A percentile compares a stretch with the other conserved stretches of the same genome.
phyloP scores from a whole-genome alignment of 2,113 vertebrate genomes.

The Lanius ludovicianus region DNA sequence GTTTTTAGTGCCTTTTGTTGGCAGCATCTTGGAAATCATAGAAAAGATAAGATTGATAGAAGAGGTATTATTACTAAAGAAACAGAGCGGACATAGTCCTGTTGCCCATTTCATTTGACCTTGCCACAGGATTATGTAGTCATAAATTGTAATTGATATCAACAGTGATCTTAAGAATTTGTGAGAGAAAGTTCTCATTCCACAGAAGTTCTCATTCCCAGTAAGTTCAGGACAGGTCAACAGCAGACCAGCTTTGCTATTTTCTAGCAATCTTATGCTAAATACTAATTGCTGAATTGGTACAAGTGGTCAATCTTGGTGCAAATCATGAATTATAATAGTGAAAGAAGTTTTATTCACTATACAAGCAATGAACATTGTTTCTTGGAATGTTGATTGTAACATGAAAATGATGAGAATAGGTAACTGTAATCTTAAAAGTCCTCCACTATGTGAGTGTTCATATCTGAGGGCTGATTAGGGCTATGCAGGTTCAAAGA shows the following conservation, averaged over 20 bases:
- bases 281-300: background rate
- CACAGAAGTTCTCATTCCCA: background rate
- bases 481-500: background rate
- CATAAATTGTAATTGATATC: background rate
- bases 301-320: background rate
- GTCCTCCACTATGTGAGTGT: background rate
- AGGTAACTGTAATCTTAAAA: background rate
- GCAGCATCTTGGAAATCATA: background rate
- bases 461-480: background rate
- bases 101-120: background rate
- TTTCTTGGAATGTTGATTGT: background rate
- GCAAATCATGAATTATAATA: background rate
- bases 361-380: background rate
- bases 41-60: background rate
- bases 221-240: background rate
- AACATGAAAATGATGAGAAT: background rate
- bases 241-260: background rate
- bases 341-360: background rate
- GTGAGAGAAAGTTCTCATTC: background rate
- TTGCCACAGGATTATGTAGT: background rate
- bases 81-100: background rate
- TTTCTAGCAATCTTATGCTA: background rate
- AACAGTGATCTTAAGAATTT: background rate
- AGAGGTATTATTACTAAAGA: background rate
- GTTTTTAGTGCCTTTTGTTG: background rate